Base-by-base conservation (phyloP, 2,888 invertebrate genomes). In the Agriotes lineatus region DNA sequence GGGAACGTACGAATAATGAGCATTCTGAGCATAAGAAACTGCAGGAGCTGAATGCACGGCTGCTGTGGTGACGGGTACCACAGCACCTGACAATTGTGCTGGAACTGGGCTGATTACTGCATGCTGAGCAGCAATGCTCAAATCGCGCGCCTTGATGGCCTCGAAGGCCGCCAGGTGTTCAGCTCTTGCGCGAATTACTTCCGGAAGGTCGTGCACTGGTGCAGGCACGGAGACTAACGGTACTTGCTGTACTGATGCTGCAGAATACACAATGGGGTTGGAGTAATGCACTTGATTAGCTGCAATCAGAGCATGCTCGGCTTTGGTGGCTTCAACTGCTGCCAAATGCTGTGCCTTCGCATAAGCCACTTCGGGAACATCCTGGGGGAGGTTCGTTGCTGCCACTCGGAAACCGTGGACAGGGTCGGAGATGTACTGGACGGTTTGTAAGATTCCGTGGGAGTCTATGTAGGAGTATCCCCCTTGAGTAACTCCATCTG, bases 391-490 rank as follows among this genome's bases (percentile, higher is more conserved):
- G 80, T 91, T 91, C n/a, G 90, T 89, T 25, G 90, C 90, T 3
- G 88, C 85, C 2, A 90, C 90, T 77, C 90, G 85, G 82, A 91
- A 91, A 42, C 91, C 91, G 75, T 90, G 87, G 1, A 87, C 80
- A 2, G 86, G 84, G 82, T 91, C 91, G 4, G 90, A 88, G 10
- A 87, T 85, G 78, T 91, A 91, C 69, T 88, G 86, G 37, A 91
- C 90, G 33, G 88, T 88, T 81, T 91, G 91, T 4, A 90, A 82
- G 59, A 88, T 83, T 1, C 90, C 90, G 76, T 90, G 85, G 19
- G 89, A 87, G 79, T 91, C 91, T 60, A 91, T 87, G 80, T 91
- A 92, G 58, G 90, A 90, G 79, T 91, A 91, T 48, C 88, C 89
- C 30, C 91, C 91, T 35, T 87, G 85, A 2, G 90, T 90, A 10